Evolutionary conservation across 2,888 invertebrate genomes (phyloP).

Genomic region (Girardia tigrina): DNA sequence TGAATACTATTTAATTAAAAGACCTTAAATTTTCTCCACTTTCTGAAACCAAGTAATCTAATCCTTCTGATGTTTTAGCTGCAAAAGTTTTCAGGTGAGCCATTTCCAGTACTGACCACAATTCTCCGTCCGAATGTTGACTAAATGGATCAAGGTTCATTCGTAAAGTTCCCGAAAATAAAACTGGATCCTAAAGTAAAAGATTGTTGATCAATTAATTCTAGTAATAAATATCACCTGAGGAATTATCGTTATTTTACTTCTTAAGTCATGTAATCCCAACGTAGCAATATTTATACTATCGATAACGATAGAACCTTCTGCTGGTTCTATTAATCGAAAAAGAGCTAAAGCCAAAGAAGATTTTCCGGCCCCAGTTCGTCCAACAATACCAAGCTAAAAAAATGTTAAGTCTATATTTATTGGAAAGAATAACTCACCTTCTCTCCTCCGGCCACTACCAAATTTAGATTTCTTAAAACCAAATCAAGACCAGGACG

Average conservation of each 20-base stretch:
- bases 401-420: not conserved
- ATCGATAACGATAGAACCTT: constrained; percentile 43
- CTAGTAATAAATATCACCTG: constrained; percentile 39
- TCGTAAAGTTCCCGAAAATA: constrained; percentile 35
- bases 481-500: constrained; percentile 45
- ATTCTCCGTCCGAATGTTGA: constrained; percentile 35
- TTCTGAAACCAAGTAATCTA: constrained; percentile 44
- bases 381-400: constrained; percentile 57
- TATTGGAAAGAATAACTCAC: constrained; percentile 37
- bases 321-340: constrained; percentile 43
- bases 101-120: constrained; percentile 28
- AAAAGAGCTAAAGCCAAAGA: constrained; percentile 44
- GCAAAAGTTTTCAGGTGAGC: constrained; percentile 37
- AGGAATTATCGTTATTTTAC: constrained; percentile 46
- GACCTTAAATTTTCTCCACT: constrained; percentile 31
- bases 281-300: constrained; percentile 40
- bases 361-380: constrained; percentile 49
- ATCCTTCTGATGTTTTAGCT: constrained; percentile 36
- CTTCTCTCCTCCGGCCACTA: constrained; percentile 44
- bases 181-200: constrained; percentile 45
- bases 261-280: constrained; percentile 43
- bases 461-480: constrained; percentile 42
- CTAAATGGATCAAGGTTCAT: constrained; percentile 36
- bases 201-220: not conserved
- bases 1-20: not conserved